Conservation (phyloP, 2,113 vertebrate genomes). For the Thunnus maccoyii region DNA sequence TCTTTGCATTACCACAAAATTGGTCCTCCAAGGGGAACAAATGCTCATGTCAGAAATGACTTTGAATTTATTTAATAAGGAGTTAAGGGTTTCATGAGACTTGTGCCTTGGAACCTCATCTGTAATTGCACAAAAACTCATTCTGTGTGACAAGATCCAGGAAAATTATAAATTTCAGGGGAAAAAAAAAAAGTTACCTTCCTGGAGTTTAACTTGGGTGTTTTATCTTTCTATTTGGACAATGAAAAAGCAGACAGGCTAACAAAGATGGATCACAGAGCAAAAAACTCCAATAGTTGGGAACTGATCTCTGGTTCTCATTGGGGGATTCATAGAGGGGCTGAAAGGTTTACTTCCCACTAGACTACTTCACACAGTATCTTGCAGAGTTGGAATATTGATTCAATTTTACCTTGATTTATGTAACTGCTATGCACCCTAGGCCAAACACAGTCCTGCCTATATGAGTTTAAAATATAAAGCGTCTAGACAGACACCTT, state of each 20-base stretch:
- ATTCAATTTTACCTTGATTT: slow-evolving; percentile 68
- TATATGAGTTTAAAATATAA: slow-evolving; percentile 20
- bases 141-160: slow-evolving; percentile 25
- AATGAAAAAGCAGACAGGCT: slow-evolving; percentile 34
- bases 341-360: slow-evolving; percentile 34
- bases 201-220: slow-evolving; percentile 1
- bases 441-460: neutral
- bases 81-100: neutral
- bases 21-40: neutral
- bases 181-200: neutral
- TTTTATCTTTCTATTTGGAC: slow-evolving; percentile 47
- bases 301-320: slow-evolving; percentile 40
- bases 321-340: slow-evolving; percentile 33
- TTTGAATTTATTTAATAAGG: neutral
- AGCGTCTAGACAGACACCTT: neutral
- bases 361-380: slow-evolving; percentile 26
- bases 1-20: neutral
- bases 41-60: too few relatives aligned
- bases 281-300: slow-evolving; percentile 22
- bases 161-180: slow-evolving; percentile 23
- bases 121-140: neutral
- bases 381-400: slow-evolving; percentile 59
- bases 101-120: neutral
- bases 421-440: slow-evolving; percentile 41
- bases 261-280: slow-evolving; percentile 55